phyloP scores from a whole-genome alignment of 2,888 invertebrate genomes.

The Drosophila robusta region DNA sequence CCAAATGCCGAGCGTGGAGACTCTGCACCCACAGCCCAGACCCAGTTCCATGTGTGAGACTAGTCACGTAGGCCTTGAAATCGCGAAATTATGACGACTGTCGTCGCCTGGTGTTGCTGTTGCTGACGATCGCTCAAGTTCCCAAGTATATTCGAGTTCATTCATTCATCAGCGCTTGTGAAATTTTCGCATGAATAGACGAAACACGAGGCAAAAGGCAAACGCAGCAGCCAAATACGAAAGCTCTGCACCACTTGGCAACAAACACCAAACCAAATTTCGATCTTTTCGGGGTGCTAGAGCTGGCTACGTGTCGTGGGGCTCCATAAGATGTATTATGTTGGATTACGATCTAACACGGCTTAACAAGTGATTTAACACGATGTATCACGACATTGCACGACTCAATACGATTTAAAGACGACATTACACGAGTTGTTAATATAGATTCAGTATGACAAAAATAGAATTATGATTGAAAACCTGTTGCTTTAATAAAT shows the following conservation, averaged over 20 bases:
- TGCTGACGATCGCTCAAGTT: conserved; percentile 37
- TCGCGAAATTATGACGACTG: conserved; percentile 63
- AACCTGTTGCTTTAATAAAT: too few relatives aligned
- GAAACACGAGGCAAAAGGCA: conserved; percentile 58
- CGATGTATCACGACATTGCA: too few relatives aligned
- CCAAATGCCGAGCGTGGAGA: conserved; percentile 30
- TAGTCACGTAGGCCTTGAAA: conserved; percentile 81
- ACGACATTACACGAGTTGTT: too few relatives aligned
- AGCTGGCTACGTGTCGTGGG: neutral
- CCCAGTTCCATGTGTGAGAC: conserved; percentile 66
- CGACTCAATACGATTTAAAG: too few relatives aligned
- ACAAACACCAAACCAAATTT: conserved; percentile 44
- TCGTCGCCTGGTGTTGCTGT: conserved; percentile 13
- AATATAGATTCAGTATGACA: too few relatives aligned
- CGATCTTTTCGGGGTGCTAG: neutral
- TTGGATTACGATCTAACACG: neutral
- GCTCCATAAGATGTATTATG: neutral
- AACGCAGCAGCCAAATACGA: conserved; percentile 54
- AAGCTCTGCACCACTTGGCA: conserved; percentile 60
- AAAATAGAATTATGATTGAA: too few relatives aligned
- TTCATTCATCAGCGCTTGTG: conserved; percentile 57
- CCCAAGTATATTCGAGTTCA: conserved; percentile 45
- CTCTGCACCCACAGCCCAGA: conserved; percentile 56
- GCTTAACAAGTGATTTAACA: too few relatives aligned
- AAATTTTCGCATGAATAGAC: conserved; percentile 68